These are phyloP conservation scores for Colius striatus DNA, from an alignment of 2,113 vertebrate species.

Conservation along the genomic window DNA sequence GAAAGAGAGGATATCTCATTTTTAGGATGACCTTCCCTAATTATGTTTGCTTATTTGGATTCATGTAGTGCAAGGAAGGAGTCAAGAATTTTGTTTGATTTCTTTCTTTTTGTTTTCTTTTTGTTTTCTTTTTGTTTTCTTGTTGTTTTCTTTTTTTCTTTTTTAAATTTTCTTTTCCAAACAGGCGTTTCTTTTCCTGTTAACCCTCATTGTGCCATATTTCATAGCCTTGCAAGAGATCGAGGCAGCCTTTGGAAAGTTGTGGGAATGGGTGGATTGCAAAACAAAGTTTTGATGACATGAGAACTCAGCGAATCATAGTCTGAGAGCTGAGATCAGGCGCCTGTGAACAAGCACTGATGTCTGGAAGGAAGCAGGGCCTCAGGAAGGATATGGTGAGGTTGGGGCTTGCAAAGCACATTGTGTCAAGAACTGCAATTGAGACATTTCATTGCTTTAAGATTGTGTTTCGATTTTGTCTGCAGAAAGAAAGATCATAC, in stretches of 20 bases:
- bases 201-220: background rate
- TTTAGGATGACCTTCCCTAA: background rate
- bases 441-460: background rate
- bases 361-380: slow-evolving; percentile 50
- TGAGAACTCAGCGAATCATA: background rate
- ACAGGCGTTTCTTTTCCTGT: slow-evolving; percentile 29
- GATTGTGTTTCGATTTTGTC: slow-evolving; percentile 1
- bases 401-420: background rate
- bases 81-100: background rate
- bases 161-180: background rate
- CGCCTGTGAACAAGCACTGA: background rate
- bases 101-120: background rate
- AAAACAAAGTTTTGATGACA: slow-evolving; percentile 50
- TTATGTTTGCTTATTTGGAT: background rate
- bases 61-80: background rate
- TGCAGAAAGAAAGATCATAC: background rate
- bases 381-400: slow-evolving; percentile 46
- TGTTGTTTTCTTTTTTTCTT: too few species aligned
- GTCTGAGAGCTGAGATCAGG: background rate
- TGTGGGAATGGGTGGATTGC: slow-evolving; percentile 27
- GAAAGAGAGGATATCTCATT: background rate
- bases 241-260: slow-evolving; percentile 12
- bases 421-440: background rate
- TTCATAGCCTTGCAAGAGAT: background rate
- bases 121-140: background rate